These are phyloP conservation scores for Temnopleurus reevesii DNA, from an alignment of 53 echinoderm and acorn worm species.

Conservation along the genomic window DNA sequence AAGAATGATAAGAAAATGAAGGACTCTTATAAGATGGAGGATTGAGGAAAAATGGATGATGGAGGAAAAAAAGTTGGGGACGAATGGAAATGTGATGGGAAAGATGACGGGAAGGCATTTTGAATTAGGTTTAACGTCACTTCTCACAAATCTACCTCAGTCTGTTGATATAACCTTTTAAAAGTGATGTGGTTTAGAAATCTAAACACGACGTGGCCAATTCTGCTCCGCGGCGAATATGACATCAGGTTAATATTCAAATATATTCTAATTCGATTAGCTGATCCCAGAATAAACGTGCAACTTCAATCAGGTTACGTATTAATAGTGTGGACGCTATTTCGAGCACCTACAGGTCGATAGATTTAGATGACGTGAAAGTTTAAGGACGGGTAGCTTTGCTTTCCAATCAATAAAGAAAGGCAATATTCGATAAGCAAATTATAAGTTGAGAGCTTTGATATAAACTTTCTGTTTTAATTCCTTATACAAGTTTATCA, in stretches of 20 bases:
- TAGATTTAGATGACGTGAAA: neutral
- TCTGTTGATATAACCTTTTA: constrained; percentile 15
- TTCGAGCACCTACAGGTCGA: neutral
- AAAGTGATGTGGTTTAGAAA: neutral
- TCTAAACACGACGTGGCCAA: neutral
- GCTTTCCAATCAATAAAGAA: neutral
- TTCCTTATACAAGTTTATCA: no score
- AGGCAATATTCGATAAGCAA: neutral
- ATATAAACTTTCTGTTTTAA: no score
- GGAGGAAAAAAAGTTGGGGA: neutral
- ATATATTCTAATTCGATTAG: constrained; percentile 7
- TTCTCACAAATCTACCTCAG: neutral
- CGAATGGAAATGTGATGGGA: neutral
- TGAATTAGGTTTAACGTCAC: neutral
- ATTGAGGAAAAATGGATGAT: neutral
- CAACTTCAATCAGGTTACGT: neutral
- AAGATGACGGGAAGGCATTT: neutral
- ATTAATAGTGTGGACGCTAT: neutral
- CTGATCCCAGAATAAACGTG: neutral
- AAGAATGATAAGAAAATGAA: neutral
- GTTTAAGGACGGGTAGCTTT: neutral
- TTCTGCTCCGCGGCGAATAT: neutral
- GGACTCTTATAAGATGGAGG: neutral
- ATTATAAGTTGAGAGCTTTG: no score
- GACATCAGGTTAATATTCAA: constrained; percentile 5